Evolutionary conservation across 2,888 invertebrate species (phyloP), one percentile per base, ranked within the genome.

Genomic region (Xanthorhoe designata): DNA sequence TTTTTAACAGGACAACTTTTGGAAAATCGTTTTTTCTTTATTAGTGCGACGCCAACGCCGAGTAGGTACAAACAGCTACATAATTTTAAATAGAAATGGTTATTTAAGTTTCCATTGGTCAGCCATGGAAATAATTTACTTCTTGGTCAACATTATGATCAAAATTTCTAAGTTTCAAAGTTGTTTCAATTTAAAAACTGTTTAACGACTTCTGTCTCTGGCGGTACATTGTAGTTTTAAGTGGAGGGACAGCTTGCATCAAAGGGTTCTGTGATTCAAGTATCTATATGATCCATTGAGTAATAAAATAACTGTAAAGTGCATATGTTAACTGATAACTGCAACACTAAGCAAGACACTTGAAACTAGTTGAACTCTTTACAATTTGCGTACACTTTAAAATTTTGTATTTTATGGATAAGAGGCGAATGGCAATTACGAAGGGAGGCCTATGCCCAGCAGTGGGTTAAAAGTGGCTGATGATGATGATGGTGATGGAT

Each of bases 271-370:
- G 47, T 8, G 47, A 17, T 17, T 47, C 47, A 47, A 47, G 47
- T 47, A 47, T 10, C 0, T 42, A 15, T 7, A 15, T 47, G 4
- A 47, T 47, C 17, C 8, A 47, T 17, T 47, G 7, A 47, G 17
- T 47, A 47, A 47, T 47, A 47, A 47, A 47, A 47, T 47, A 47
- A 2, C 15, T 15, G 10, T 13, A 42, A 13, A 42, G 38, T 42
- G 38, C 38, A 13, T n/a, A n/a, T 5, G 45, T 45, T 45, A 45
- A 45, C 45, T 15, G 45, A 45, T 45, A 47, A 15, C 15, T 47
- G 13, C 47, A n/a, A n/a, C n/a, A n/a, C n/a, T n/a, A n/a, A n/a
- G n/a, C n/a, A 47, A 47, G 15, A 47, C 47, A 47, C 47, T 42
- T 42, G 38, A 42, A 42, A 42, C 13, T 13, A 42, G 38, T 32